Percentiles rank a stretch among this genome's conserved stretches.
These are phyloP conservation scores for Phalera bucephala DNA, from an alignment of 2,888 invertebrate species.

Conservation along the genomic window DNA sequence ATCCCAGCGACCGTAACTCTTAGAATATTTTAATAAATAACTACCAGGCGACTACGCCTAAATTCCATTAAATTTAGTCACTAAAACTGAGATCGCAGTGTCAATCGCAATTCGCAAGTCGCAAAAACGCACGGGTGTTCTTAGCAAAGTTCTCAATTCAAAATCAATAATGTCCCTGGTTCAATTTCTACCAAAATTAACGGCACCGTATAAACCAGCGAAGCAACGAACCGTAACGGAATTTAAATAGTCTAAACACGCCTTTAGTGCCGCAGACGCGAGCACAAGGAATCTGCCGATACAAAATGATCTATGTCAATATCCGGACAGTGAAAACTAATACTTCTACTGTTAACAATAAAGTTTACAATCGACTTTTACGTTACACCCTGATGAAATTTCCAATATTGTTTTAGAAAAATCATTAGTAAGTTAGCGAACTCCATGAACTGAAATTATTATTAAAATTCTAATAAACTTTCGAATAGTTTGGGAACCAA, in stretches of 20 bases:
- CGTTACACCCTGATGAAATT: conserved; percentile 17
- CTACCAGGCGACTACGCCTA: too few species aligned
- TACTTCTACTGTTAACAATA: conserved; percentile 13
- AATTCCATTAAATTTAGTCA: too few species aligned
- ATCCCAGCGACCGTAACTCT: too few species aligned
- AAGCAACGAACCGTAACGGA: conserved; percentile 82
- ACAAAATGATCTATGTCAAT: conserved; percentile 40
- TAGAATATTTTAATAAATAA: too few species aligned
- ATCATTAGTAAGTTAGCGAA: conserved; percentile 45
- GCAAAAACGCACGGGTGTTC: too few species aligned
- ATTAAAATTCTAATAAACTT: conserved; percentile 27
- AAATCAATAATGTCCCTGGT: conserved; percentile 61
- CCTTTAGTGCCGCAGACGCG: conserved; percentile 58
- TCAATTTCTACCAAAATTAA: conserved; percentile 80
- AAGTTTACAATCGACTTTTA: conserved; percentile 19
- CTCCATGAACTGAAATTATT: conserved; percentile 38
- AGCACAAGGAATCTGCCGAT: conserved; percentile 49
- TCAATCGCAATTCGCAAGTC: too few species aligned
- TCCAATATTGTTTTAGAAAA: conserved; percentile 42
- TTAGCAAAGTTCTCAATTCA: too few species aligned
- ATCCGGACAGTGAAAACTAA: conserved; percentile 27
- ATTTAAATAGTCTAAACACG: conserved; percentile 81
- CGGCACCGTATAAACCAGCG: conserved; percentile 80
- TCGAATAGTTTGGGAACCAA: conserved; percentile 31
- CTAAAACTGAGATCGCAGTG: too few species aligned